Evolutionary conservation across 2,888 invertebrate species (phyloP).

Genomic region (Leucozona laternaria): DNA sequence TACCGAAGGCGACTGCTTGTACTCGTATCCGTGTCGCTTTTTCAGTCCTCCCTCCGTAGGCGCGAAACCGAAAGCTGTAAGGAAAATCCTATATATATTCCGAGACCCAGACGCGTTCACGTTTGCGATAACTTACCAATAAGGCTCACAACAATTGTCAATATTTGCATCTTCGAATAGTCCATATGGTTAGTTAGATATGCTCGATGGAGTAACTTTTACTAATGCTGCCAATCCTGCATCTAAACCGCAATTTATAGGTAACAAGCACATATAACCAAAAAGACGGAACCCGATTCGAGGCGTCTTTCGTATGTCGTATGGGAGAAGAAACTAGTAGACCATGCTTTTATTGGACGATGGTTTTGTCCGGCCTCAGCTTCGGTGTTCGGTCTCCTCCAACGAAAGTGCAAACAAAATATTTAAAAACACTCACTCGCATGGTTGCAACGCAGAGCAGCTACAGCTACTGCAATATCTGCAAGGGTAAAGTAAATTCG

Average conservation of each 20-base stretch:
- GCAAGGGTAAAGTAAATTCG: slow-evolving; percentile 54
- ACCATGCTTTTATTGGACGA: slow-evolving; percentile 61
- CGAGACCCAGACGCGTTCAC: not conserved
- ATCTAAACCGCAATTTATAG: slow-evolving; percentile 70
- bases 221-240: slow-evolving; percentile 64
- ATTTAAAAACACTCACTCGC: slow-evolving; percentile 55
- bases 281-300: slow-evolving; percentile 69
- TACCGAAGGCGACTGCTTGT: slow-evolving; percentile 68
- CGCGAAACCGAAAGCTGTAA: slow-evolving; percentile 38
- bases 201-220: slow-evolving; percentile 64
- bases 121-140: slow-evolving; percentile 56
- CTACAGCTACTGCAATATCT: slow-evolving; percentile 34
- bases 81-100: not conserved
- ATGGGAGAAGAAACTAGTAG: slow-evolving; percentile 71
- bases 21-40: slow-evolving; percentile 81
- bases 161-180: slow-evolving; percentile 46
- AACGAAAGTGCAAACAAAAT: slow-evolving; percentile 70
- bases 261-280: slow-evolving; percentile 65
- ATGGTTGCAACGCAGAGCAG: slow-evolving; percentile 31
- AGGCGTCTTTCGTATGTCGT: slow-evolving; percentile 40
- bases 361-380: not conserved
- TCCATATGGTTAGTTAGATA: slow-evolving; percentile 42
- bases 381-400: slow-evolving; percentile 29
- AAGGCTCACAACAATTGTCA: slow-evolving; percentile 24
- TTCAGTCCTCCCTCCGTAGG: slow-evolving; percentile 72